Evolutionary conservation across 2,888 invertebrate species (phyloP), one percentile per base, ranked within the genome.

Genomic region (Cabera pusaria): DNA sequence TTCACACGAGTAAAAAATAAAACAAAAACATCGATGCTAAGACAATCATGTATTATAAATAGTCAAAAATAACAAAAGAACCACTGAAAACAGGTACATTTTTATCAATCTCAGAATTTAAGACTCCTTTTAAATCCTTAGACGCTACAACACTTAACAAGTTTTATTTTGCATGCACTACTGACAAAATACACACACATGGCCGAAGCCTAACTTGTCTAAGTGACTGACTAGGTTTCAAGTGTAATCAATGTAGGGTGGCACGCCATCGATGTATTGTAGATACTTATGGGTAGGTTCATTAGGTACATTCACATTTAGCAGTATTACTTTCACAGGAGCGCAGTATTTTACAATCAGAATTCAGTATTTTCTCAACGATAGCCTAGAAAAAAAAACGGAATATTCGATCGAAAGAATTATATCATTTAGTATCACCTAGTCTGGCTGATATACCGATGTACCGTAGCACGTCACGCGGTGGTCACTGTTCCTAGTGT

Each of bases 21-120:
- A 68, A 82, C 68, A 74, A 75, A 68, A 65, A 56, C 44, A 43
- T 72, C 63, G 81, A 85, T 86, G 86, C 87, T 88, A 88, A 79
- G 87, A 87, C 86, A 86, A 87, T 88, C 79, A 85, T 87, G 82
- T 87, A 86, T 85, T 87, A 88, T 86, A 88, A 88, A 88, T 88
- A 87, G 85, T 87, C 86, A 87, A 88, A 87, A 85, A 84, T 82
- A 86, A 87, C 85, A 86, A 87, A 87, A 85, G 83, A 84, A 86
- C 82, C 82, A 82, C 73, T 83, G 83, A 85, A 85, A 86, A 87
- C 86, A 87, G 86, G 87, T 87, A 87, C 87, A 82, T 79, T 72
- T 73, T 85, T 77, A 80, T 79, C 85, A 83, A 85, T 85, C 83
- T 86, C 84, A 73, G 76, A 84, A 79, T 85, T 85, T 75, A 79